A percentile compares a stretch with the other conserved stretches of the same genome.
Conservation (phyloP, 2,113 vertebrate genomes). For the Pachypanchax playfairii region DNA sequence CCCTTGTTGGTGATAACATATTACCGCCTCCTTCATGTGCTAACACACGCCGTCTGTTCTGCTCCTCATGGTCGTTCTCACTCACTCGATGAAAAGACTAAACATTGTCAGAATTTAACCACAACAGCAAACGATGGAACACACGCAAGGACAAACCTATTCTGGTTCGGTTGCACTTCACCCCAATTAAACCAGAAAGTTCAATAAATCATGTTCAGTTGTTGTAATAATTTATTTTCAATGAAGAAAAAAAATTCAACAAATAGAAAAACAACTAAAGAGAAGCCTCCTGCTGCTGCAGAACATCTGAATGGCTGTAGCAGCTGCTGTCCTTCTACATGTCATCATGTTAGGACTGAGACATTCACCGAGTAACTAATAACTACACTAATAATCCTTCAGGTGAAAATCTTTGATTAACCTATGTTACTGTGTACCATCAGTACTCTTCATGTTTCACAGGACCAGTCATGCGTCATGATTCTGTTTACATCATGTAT, state of each 20-base stretch:
- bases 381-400: no score
- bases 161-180: neutral
- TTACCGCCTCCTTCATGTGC: slow-evolving; percentile 3
- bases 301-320: no score
- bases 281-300: neutral
- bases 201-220: neutral
- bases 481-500: no score
- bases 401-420: no score
- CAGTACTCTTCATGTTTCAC: no score
- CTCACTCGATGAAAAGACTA: neutral
- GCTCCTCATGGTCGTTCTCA: neutral
- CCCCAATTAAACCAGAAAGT: neutral
- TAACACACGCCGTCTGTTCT: neutral
- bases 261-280: neutral
- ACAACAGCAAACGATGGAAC: neutral
- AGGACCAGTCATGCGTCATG: no score
- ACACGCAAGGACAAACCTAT: neutral
- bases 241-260: neutral
- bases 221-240: neutral
- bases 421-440: no score
- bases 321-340: no score
- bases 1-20: slow-evolving; percentile 5
- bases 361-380: no score
- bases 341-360: no score
- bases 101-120: neutral